Base-by-base conservation (phyloP, 2,888 invertebrate genomes). In the Lymantria dispar region DNA sequence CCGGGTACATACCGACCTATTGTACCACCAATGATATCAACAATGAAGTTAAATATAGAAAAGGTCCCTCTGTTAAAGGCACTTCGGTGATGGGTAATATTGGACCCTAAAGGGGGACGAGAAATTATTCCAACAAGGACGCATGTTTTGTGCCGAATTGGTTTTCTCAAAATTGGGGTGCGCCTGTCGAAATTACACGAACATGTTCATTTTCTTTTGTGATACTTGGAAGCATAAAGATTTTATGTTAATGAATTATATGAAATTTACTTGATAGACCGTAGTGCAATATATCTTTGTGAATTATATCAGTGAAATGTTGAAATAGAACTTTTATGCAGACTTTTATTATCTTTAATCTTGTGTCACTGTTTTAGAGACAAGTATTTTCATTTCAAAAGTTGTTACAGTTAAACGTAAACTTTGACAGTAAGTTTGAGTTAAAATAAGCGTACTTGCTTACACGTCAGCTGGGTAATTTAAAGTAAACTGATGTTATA, bases 21-120 rank as follows among this genome's bases (percentile, higher is more conserved):
- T 52, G 51, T 52, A 51, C 58, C 53, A 52, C 50, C 63, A 58
- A 60, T 60, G 60, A 62, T 51, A 45, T 54, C 63, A 54, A 62
- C 64, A 64, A 60, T 65, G 54, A 55, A 48, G 53, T 62, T 64
- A 64, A 62, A 65, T 63, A 64, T 66, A 66, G 60, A 60, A 66
- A 62, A 63, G 67, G 66, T 58, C 50, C 40, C 13, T 43, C 49
- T 50, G 51, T 60, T 58, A 66, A 52, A 63, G 50, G 59, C 53
- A 53, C 52, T 48, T 58, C 45, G 49, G 57, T 54, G 60, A 53
- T 51, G 48, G 57, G 48, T 61, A 56, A 66, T 60, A 63, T 63
- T 52, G 50, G 45, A 9, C 39, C 50, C 47, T 58, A 54, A 45
- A 53, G 43, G 48, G 42, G 53, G 43, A 43, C 50, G n/a, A 53